phyloP scores from a whole-genome alignment of 2,113 vertebrate genomes.

The Urocynchramus pylzowi region DNA sequence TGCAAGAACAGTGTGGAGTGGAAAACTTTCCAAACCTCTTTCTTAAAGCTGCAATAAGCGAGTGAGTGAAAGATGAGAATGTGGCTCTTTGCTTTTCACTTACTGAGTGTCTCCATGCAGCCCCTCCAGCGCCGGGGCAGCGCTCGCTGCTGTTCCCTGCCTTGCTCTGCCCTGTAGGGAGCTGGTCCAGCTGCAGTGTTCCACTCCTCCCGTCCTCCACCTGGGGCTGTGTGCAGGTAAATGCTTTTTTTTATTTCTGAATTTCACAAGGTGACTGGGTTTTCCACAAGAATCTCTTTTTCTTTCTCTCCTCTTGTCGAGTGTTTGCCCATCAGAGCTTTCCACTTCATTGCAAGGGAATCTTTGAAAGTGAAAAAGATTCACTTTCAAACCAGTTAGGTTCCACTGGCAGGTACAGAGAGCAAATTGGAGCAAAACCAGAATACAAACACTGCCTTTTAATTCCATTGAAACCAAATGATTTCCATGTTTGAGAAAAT shows the following conservation, averaged over 20 bases:
- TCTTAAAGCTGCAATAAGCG: conserved; percentile 22
- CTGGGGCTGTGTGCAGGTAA: conserved; percentile 44
- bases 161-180: neutral
- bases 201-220: neutral
- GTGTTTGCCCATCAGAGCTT: neutral
- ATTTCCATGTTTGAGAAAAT: neutral
- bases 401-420: neutral
- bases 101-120: neutral
- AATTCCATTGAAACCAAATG: neutral
- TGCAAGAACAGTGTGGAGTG: conserved; percentile 61
- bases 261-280: neutral
- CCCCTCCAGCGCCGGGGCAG: neutral
- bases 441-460: neutral
- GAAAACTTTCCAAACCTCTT: conserved; percentile 67
- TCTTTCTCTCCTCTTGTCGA: accelerated
- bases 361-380: neutral
- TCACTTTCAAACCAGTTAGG: neutral
- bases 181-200: neutral
- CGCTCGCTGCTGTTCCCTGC: neutral
- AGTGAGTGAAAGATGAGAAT: conserved; percentile 37
- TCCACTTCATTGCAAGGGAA: neutral
- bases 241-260: neutral
- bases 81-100: neutral
- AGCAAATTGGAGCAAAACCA: neutral
- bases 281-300: neutral